Percentiles rank a stretch among this genome's conserved stretches.
Conservation (phyloP, 2,797 vertebrate genomes). For the Sebastes itinus region DNA sequence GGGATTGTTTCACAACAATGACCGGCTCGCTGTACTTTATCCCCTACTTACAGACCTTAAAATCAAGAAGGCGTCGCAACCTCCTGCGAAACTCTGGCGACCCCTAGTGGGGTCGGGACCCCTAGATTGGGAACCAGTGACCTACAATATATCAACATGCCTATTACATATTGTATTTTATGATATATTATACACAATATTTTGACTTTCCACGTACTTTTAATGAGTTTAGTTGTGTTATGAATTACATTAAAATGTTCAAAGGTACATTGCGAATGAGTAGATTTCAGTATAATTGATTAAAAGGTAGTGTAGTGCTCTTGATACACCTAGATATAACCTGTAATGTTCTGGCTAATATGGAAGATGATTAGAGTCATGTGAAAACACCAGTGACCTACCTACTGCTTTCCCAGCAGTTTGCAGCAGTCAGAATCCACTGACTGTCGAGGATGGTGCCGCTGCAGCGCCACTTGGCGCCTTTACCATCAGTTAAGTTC, state of each 20-base stretch:
- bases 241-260: neutral
- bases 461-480: conserved; percentile 14
- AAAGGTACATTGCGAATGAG: neutral
- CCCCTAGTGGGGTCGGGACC: too few species aligned
- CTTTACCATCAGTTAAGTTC: rapidly evolving
- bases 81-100: too few species aligned
- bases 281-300: neutral
- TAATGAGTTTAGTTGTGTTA: neutral
- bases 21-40: too few species aligned
- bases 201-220: neutral
- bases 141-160: too few species aligned
- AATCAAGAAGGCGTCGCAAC: too few species aligned
- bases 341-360: too few species aligned
- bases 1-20: too few species aligned
- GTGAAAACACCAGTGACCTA: neutral
- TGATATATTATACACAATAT: neutral
- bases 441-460: neutral
- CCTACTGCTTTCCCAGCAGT: conserved; percentile 25
- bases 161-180: neutral
- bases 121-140: too few species aligned
- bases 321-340: neutral
- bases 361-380: neutral
- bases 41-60: too few species aligned
- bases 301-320: neutral
- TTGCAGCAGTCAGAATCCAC: conserved; percentile 53